These are phyloP conservation scores for Dinothrombium tinctorium DNA, from an alignment of 1,140 invertebrate species.

Conservation along the genomic window DNA sequence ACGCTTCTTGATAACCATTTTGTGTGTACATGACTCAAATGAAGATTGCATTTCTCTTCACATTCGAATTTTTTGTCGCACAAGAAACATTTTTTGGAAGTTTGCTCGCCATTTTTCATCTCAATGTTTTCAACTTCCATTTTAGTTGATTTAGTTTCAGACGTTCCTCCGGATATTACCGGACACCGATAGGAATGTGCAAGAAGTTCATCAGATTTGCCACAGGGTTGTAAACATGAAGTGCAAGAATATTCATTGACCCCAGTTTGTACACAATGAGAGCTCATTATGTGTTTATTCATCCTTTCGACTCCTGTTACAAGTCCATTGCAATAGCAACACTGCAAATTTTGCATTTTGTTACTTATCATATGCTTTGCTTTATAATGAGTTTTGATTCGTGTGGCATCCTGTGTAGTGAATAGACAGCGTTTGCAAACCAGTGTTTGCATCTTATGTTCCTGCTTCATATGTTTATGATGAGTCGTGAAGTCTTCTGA, in stretches of 20 bases:
- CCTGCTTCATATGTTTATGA: conserved; percentile 17
- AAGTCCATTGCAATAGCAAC: conserved; percentile 17
- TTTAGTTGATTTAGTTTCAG: not conserved
- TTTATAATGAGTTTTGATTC: conserved; percentile 15
- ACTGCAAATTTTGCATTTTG: conserved; percentile 17
- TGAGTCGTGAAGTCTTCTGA: conserved; percentile 15
- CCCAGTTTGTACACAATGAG: conserved; percentile 18
- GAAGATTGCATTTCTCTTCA: conserved; percentile 6
- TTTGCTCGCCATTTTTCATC: not conserved
- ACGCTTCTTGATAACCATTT: conserved; percentile 9
- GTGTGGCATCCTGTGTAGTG: conserved; percentile 15
- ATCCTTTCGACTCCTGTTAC: conserved; percentile 17
- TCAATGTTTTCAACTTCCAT: conserved; percentile 6
- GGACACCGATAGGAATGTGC: conserved; percentile 16
- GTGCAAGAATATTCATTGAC: conserved; percentile 16
- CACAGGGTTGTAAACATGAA: conserved; percentile 15
- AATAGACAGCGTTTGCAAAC: conserved; percentile 16
- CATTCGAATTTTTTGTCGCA: conserved; percentile 8
- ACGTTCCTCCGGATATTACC: not conserved
- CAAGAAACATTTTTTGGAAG: conserved; percentile 10
- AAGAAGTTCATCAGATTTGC: conserved; percentile 15
- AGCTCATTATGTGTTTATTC: conserved; percentile 17
- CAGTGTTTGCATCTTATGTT: conserved; percentile 17
- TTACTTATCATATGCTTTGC: conserved; percentile 17
- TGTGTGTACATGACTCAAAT: conserved; percentile 14